phyloP scores from a whole-genome alignment of 1,140 invertebrate species.

The Tetramorium parvispinum region DNA sequence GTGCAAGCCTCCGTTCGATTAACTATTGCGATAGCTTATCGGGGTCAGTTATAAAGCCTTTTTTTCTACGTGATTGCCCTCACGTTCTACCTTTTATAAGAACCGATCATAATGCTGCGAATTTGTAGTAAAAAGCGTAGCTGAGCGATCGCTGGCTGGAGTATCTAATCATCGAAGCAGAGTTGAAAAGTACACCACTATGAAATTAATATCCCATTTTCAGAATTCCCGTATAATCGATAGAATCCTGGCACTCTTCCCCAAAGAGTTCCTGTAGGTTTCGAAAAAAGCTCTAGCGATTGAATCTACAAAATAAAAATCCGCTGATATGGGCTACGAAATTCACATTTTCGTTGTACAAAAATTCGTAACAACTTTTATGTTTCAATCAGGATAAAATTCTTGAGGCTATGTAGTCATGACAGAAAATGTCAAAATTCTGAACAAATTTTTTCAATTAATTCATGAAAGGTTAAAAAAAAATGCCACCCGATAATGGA shows the following conservation, averaged over 20 bases:
- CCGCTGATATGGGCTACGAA: background rate
- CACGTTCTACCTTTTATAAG: constrained; percentile 43
- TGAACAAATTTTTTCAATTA: background rate
- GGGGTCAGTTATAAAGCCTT: constrained; percentile 53
- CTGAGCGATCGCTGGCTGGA: background rate
- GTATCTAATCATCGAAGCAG: constrained; percentile 10
- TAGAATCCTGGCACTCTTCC: background rate
- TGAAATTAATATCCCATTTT: constrained; percentile 5
- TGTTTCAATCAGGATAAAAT: background rate
- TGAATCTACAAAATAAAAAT: constrained; percentile 4
- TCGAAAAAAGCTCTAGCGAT: background rate
- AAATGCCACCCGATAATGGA: background rate
- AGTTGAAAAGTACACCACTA: background rate
- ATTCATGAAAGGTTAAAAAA: background rate
- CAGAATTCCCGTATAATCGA: background rate
- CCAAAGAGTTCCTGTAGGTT: background rate
- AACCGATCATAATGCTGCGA: constrained; percentile 46
- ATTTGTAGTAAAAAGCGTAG: constrained; percentile 33
- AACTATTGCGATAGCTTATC: constrained; percentile 50
- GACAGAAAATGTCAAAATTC: background rate
- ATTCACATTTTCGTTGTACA: background rate
- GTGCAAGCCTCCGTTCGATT: constrained; percentile 46
- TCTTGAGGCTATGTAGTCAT: background rate
- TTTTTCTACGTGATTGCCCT: constrained; percentile 40
- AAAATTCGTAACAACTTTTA: background rate